Conservation (phyloP, 1,140 invertebrate genomes). For the Drosophila insularis region DNA sequence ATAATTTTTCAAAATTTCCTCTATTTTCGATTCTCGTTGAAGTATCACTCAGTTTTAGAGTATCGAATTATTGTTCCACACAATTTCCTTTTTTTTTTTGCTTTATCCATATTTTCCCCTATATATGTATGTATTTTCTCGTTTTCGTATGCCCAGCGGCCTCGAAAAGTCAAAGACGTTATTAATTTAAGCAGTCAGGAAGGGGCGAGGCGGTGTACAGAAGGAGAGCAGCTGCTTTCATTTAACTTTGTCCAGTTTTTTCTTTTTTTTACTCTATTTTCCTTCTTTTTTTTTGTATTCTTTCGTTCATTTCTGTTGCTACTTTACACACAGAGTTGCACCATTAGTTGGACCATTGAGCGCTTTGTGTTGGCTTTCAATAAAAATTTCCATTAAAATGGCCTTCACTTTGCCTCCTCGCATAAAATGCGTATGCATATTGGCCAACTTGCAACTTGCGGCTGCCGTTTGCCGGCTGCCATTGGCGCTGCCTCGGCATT, state of each 20-base stretch:
- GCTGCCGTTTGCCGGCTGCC: conserved; percentile 8
- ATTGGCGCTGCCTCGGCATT: conserved; percentile 24
- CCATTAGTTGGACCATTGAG: conserved; percentile 77
- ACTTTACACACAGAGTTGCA: conserved; percentile 52
- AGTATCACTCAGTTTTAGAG: background rate
- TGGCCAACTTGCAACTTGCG: conserved; percentile 61
- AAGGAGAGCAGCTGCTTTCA: conserved; percentile 54
- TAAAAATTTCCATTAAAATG: conserved; percentile 79
- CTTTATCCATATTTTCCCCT: background rate
- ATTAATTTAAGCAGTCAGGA: conserved; percentile 59
- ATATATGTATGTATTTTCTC: background rate
- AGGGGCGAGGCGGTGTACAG: background rate
- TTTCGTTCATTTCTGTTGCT: conserved; percentile 58
- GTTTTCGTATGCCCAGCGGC: conserved; percentile 22
- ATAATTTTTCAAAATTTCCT: background rate
- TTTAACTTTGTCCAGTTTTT: conserved; percentile 41
- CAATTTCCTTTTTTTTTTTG: conserved; percentile 33
- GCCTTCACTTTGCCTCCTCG: conserved; percentile 28
- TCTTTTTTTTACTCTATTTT: conserved; percentile 19
- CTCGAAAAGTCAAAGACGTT: conserved; percentile 58
- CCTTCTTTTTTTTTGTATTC: conserved; percentile 21
- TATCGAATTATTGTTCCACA: background rate
- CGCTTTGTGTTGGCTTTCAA: conserved; percentile 79
- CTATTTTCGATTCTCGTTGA: background rate
- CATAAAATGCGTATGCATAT: conserved; percentile 78